Conservation (phyloP, 2,113 vertebrate genomes). For the Burhinus oedicnemus region DNA sequence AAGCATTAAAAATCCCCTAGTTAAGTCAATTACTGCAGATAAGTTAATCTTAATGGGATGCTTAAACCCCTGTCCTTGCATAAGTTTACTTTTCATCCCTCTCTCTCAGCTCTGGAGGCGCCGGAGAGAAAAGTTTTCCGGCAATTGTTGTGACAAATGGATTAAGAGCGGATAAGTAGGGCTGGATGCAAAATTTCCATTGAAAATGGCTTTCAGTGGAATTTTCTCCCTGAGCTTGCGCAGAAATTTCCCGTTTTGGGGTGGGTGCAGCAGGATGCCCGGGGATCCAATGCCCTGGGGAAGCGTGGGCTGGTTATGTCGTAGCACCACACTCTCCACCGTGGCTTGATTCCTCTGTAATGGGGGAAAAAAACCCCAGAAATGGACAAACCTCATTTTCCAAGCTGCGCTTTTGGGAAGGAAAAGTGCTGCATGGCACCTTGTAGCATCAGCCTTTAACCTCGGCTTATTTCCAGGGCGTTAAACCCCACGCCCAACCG, state of each 20-base stretch:
- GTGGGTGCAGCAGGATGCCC: neutral
- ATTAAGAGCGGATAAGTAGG: slow-evolving; percentile 11
- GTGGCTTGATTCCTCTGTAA: neutral
- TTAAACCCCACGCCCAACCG: neutral
- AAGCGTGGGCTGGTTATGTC: neutral
- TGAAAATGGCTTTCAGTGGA: neutral
- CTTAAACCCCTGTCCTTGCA: slow-evolving; percentile 67
- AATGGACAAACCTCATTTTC: neutral
- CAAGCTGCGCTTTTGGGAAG: rapidly evolving
- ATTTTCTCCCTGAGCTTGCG: neutral
- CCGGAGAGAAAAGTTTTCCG: neutral
- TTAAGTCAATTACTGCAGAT: slow-evolving; percentile 81
- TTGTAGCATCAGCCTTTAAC: neutral
- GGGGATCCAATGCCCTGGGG: rapidly evolving
- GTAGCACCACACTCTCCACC: rapidly evolving
- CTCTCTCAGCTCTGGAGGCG: slow-evolving; percentile 12
- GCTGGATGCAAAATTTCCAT: neutral
- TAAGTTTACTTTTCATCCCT: slow-evolving; percentile 68
- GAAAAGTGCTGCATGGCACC: rapidly evolving
- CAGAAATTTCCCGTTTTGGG: neutral
- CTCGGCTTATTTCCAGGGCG: neutral
- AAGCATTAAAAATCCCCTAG: slow-evolving; percentile 78
- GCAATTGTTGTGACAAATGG: slow-evolving; percentile 39
- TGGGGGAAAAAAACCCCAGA: rapidly evolving
- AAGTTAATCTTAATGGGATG: slow-evolving; percentile 76